Evolutionary conservation across 2,888 invertebrate genomes (phyloP).

Genomic region (Chrysomela aeneicollis): DNA sequence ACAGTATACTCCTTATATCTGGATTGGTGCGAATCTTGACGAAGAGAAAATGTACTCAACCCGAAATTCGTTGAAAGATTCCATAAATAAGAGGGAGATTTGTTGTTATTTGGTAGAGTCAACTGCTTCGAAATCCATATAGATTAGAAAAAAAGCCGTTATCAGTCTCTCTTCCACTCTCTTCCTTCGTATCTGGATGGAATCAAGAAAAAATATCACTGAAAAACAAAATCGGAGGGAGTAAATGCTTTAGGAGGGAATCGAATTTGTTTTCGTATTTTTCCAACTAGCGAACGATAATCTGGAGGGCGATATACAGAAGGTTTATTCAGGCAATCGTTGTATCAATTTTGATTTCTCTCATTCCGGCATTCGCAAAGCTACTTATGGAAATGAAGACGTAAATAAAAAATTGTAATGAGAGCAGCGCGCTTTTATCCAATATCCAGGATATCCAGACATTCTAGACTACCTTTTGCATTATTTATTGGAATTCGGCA

Average conservation of each 20-base stretch:
- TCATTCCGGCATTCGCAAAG: conserved; percentile 24
- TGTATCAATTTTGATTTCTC: conserved; percentile 26
- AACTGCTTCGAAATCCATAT: conserved; percentile 40
- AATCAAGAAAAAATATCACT: conserved; percentile 42
- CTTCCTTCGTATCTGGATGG: conserved; percentile 45
- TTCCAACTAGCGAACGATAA: conserved; percentile 17
- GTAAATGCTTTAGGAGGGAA: conserved; percentile 22
- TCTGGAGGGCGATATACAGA: conserved; percentile 7
- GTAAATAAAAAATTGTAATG: conserved; percentile 37
- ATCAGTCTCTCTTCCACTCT: conserved; percentile 42
- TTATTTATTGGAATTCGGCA: conserved; percentile 25
- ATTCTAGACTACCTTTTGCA: conserved; percentile 29
- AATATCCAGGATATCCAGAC: conserved; percentile 29
- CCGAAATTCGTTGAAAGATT: conserved; percentile 27
- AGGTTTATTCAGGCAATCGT: conserved; percentile 13
- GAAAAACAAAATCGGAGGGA: conserved; percentile 19
- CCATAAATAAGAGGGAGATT: conserved; percentile 43
- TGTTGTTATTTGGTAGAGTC: conserved; percentile 41
- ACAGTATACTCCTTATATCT: conserved; percentile 20
- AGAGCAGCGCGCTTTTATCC: conserved; percentile 31
- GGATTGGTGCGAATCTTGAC: conserved; percentile 29
- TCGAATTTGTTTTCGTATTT: conserved; percentile 34
- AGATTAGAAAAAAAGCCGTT: conserved; percentile 44
- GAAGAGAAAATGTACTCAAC: conserved; percentile 30
- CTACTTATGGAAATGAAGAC: conserved; percentile 37